Evolutionary conservation across 2,888 invertebrate species (phyloP).

Genomic region (Pediacus dermestoides): DNA sequence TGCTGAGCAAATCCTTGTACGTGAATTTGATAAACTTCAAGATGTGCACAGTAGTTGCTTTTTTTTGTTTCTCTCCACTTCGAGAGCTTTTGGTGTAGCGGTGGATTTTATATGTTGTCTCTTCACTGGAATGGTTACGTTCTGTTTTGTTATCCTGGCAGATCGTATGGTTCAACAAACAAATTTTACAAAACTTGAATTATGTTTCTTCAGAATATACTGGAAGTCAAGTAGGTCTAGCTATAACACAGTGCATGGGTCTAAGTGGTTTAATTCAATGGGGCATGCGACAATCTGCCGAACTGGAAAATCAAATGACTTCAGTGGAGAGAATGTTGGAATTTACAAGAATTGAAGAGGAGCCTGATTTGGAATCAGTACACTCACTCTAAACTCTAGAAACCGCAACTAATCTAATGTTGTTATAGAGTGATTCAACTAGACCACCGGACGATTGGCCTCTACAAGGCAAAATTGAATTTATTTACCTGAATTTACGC

Average conservation of each 20-base stretch:
- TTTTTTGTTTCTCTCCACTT: constrained; percentile 63
- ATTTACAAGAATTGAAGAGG: constrained; percentile 55
- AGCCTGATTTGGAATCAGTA: constrained; percentile 43
- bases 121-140: constrained; percentile 63
- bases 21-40: constrained; percentile 58
- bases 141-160: constrained; percentile 59
- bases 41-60: constrained; percentile 67
- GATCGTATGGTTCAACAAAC: no score
- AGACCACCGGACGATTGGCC: constrained; percentile 62
- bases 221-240: constrained; percentile 54
- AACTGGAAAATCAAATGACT: constrained; percentile 61
- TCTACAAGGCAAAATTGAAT: constrained; percentile 56
- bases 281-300: constrained; percentile 68
- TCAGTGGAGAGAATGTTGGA: constrained; percentile 66
- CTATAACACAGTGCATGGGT: constrained; percentile 54
- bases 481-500: constrained; percentile 58
- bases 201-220: constrained; percentile 30
- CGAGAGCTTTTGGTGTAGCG: constrained; percentile 69
- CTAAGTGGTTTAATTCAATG: constrained; percentile 57
- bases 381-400: no score
- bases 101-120: constrained; percentile 66
- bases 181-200: no score
- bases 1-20: constrained; percentile 57
- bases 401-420: no score
- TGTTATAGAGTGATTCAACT: no score